phyloP scores from a whole-genome alignment of 2,113 vertebrate genomes.

The Peromyscus maniculatus region DNA sequence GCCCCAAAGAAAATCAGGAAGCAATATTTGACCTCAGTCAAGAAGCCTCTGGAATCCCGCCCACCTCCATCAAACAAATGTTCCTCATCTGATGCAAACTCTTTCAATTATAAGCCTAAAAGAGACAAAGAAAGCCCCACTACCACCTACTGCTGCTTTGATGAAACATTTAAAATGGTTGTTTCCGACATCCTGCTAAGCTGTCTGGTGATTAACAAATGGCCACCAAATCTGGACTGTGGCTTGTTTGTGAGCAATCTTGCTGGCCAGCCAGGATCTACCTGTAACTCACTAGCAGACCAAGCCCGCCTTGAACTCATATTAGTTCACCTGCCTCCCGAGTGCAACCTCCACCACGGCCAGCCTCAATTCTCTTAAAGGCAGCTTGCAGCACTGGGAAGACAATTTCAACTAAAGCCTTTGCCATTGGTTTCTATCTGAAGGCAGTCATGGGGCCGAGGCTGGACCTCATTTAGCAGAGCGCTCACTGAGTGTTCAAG shows the following conservation, averaged over 20 bases:
- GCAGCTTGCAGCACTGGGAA: neutral
- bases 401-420: neutral
- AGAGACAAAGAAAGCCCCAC: conserved; percentile 67
- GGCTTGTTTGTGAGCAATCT: neutral
- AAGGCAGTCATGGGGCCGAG: neutral
- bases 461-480: neutral
- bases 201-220: conserved; percentile 10
- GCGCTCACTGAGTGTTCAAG: no score
- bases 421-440: neutral
- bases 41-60: conserved; percentile 62
- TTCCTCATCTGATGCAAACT: conserved; percentile 74
- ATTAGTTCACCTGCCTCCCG: neutral
- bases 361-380: neutral
- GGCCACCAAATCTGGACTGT: neutral
- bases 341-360: neutral
- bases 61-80: conserved; percentile 56
- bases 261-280: neutral
- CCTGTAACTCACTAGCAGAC: neutral
- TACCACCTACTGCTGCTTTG: conserved; percentile 61
- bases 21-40: conserved; percentile 43
- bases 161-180: conserved; percentile 52
- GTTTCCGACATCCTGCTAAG: conserved; percentile 3
- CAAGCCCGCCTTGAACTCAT: neutral
- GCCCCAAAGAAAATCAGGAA: conserved; percentile 69
- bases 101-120: conserved; percentile 70